phyloP scores from a whole-genome alignment of 2,113 vertebrate species.

The Platysternon megacephalum region DNA sequence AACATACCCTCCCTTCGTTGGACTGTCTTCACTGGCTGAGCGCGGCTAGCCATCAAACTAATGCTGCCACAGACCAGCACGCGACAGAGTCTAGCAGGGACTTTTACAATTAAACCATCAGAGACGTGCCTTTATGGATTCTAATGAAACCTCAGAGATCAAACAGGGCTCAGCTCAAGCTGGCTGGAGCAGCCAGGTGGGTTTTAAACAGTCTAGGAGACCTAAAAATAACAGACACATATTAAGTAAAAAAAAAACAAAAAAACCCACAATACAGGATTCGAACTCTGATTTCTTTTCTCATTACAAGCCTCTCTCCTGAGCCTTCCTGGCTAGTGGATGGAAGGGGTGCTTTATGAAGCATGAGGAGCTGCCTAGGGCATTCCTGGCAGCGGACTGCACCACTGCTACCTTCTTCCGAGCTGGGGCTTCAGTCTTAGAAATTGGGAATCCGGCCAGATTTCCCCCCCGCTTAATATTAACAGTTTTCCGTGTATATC shows the following conservation, averaged over 20 bases:
- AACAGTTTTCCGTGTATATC: accelerated
- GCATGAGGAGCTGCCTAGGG: neutral
- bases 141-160: neutral
- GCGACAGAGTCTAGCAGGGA: too few relatives aligned
- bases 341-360: neutral
- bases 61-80: too few relatives aligned
- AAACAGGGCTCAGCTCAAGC: neutral
- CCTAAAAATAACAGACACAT: neutral
- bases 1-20: too few relatives aligned
- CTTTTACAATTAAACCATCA: too few relatives aligned
- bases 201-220: neutral
- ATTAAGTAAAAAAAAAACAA: too few relatives aligned
- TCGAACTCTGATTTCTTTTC: neutral
- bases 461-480: neutral
- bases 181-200: too few relatives aligned
- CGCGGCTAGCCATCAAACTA: too few relatives aligned
- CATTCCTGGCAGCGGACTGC: neutral
- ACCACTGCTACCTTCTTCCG: neutral
- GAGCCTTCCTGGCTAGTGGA: neutral
- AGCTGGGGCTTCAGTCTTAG: neutral
- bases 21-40: too few relatives aligned
- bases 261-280: neutral
- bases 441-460: neutral
- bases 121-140: neutral
- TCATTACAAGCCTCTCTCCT: neutral